phyloP scores from a whole-genome alignment of 30 jellyfish, hydroid and myxozoan genomes.

The Haliclystus octoradiatus region DNA sequence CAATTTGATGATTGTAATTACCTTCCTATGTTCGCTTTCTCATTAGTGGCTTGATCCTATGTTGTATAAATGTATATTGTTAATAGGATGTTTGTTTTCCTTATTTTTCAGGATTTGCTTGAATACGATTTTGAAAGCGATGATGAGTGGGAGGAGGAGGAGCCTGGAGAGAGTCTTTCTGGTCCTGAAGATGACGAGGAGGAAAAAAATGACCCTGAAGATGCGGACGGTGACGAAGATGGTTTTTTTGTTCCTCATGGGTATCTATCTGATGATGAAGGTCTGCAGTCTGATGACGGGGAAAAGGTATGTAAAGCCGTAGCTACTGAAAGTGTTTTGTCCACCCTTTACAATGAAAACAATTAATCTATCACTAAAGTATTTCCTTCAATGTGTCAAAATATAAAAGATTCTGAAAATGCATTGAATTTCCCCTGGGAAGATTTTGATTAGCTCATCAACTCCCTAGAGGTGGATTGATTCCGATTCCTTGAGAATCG shows the following conservation, averaged over 20 bases:
- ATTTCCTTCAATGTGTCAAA: background rate
- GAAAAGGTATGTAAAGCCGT: slow-evolving; percentile 49
- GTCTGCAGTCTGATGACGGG: slow-evolving; percentile 65
- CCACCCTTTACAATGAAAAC: background rate
- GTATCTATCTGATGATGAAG: slow-evolving; percentile 97
- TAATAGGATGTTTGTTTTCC: too few species aligned
- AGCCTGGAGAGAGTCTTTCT: slow-evolving; percentile 97
- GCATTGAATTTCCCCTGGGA: too few species aligned
- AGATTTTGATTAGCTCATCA: background rate
- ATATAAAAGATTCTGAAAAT: background rate
- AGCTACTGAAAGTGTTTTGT: slow-evolving; percentile 18
- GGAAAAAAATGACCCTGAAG: slow-evolving; percentile 85
- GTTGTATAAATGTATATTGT: too few species aligned
- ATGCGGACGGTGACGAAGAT: slow-evolving; percentile 86
- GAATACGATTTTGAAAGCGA: slow-evolving; percentile 96
- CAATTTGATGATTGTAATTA: too few species aligned
- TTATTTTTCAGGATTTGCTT: slow-evolving; percentile 34
- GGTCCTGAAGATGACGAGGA: slow-evolving; percentile 78
- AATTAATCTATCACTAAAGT: background rate
- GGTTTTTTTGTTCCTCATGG: slow-evolving; percentile 99
- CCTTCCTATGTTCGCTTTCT: too few species aligned
- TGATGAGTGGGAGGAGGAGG: slow-evolving; percentile 99
- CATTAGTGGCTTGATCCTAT: too few species aligned
- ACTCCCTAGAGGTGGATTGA: background rate
- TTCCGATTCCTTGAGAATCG: background rate